Conservation (phyloP, 1,140 invertebrate species). For the Phenacoccus solenopsis region DNA sequence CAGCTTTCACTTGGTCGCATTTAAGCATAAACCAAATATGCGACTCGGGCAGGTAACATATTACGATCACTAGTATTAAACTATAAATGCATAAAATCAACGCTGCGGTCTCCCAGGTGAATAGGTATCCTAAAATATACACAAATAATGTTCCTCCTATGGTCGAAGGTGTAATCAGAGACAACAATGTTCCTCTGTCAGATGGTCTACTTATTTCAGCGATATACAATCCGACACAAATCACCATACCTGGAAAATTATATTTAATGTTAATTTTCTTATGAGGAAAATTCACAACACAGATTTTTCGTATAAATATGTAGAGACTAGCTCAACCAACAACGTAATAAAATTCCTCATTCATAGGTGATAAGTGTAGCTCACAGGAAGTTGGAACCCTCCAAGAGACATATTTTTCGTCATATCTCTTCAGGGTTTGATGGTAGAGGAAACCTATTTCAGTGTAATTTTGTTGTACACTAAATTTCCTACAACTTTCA, state of each 20-base stretch:
- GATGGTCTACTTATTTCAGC: constrained; percentile 28
- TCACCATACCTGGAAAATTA: constrained; percentile 30
- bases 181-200: constrained; percentile 34
- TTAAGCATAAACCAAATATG: constrained; percentile 46
- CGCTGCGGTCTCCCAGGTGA: constrained; percentile 31
- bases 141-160: constrained; percentile 36
- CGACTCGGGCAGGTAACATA: constrained; percentile 53
- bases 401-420: too few species aligned
- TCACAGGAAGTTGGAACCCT: too few species aligned
- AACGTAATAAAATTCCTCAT: too few species aligned
- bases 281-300: too few species aligned
- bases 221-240: constrained; percentile 30
- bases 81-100: constrained; percentile 24
- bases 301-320: too few species aligned
- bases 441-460: too few species aligned
- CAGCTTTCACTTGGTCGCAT: constrained; percentile 41
- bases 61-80: constrained; percentile 34
- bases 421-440: too few species aligned
- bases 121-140: constrained; percentile 35
- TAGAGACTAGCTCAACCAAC: too few species aligned
- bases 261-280: too few species aligned
- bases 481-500: too few species aligned
- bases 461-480: too few species aligned
- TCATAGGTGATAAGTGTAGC: too few species aligned
- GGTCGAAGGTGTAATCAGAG: constrained; percentile 26